Evolutionary conservation across 2,113 vertebrate species (phyloP), one percentile per base, ranked within the genome.

Genomic region (Protobothrops mucrosquamatus): DNA sequence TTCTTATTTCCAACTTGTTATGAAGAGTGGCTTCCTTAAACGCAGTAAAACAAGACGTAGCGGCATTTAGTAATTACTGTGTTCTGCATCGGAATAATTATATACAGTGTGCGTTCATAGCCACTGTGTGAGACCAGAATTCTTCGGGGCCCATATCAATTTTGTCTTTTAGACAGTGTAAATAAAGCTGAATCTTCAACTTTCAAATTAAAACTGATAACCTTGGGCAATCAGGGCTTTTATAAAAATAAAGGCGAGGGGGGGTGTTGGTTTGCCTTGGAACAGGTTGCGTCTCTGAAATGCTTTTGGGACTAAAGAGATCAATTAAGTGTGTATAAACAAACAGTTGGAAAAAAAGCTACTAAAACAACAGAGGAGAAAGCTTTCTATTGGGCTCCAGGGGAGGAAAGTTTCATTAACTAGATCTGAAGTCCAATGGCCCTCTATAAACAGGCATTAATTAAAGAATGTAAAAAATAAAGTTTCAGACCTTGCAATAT

Each of bases 381-480:
- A 98, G 98, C 97, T 98, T 98, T 99, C 98, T 98, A 98, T 98
- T 98, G 98, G 98, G 98, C 97, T 98, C 98, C 98, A 97, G 98
- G 98, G 97, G 98, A 98, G 98, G 96, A 97, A 98, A 99, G 98
- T 99, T 99, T 99, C 98, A 99, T 99, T 99, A 99, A 99, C 98
- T 98, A 98, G 98, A 98, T 98, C 98, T 98, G 97, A 98, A 98
- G 98, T 99, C 98, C 98, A 98, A 98, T 98, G 98, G 98, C 98
- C 98, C 98, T 98, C 98, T 98, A 99, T 99, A 99, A 99, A 99
- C 98, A 99, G 98, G 98, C 99, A 98, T 99, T 99, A 99, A 99
- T 99, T 99, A 99, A 99, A 98, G 98, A 98, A 98, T 99, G 98
- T 98, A 97, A 98, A 99, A 98, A 98, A 98, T 98, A 98, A 98